Evolutionary conservation across 92 coral and sea anemone species (phyloP), one percentile per base, ranked within the genome.

Genomic region (Phenganax subtilis): DNA sequence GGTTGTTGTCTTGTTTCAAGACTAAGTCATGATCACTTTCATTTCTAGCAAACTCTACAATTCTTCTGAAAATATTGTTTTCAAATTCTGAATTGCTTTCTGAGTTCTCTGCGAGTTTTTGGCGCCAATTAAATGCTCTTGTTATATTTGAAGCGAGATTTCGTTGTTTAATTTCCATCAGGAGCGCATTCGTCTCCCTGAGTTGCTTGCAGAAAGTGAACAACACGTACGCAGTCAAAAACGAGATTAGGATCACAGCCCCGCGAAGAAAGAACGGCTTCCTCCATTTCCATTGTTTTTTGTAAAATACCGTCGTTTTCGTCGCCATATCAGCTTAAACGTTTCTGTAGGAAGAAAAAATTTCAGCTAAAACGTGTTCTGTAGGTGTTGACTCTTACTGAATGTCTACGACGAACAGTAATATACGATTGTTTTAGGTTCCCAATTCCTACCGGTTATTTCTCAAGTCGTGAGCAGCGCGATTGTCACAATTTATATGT

Each of bases 221-320:
- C 70, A 59, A 10, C 0, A 59, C 81, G 29, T 30, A 59, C 65
- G 60, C 25, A 29, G 81, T 25, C 11, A 76, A 30, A 9, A 57
- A 8, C 6, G 71, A 14, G 25, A 58, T 14, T 53, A 59, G 60
- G 14, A 52, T 8, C 3, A 76, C 51, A 1, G 54, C 81, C 20
- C 69, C 58, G 10, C 81, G 69, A 20, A 76, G 68, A 5, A 76
- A 31, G 0, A 59, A 58, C 15, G 81, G 57, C 57, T 54, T 76
- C 51, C 31, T 30, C 20, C 30, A 3, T 29, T 57, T 76, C 55
- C 11, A 3, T 52, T 57, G 10, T 51, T 3, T 25, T 15, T 68
- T 60, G n/a, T 76, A 76, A 6, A 30, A 31, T 31, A 76, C 55
- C 9, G 28, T 29, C 10, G 81, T 10, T 2, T 12, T 60, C 30